phyloP scores from a whole-genome alignment of 2,888 invertebrate genomes.

The Microctonus brassicae region DNA sequence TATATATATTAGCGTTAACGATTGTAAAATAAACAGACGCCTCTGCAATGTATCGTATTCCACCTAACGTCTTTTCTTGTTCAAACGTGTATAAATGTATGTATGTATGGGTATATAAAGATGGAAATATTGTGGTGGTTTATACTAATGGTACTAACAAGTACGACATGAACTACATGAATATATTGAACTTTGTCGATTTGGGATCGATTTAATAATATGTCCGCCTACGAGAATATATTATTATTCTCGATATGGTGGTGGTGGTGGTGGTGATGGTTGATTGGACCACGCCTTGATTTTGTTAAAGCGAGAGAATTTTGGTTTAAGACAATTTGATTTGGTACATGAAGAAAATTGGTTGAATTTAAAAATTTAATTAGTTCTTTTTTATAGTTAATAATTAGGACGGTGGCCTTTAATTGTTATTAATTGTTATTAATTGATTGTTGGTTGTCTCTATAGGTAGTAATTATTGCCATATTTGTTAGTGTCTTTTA shows the following conservation, averaged over 20 bases:
- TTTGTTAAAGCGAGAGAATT: background rate
- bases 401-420: too few species aligned
- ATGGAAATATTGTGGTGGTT: background rate
- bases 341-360: background rate
- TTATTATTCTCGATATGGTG: slow-evolving; percentile 12
- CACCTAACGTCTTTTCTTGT: slow-evolving; percentile 19
- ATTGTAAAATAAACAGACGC: slow-evolving; percentile 30
- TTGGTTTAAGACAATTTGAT: background rate
- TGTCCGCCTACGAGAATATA: slow-evolving; percentile 1
- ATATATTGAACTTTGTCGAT: slow-evolving; percentile 1
- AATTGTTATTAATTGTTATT: too few species aligned
- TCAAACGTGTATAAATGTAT: background rate
- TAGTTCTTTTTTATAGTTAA: too few species aligned
- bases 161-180: slow-evolving; percentile 36
- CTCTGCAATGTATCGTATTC: slow-evolving; percentile 32
- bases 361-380: too few species aligned
- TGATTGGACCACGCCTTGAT: slow-evolving; percentile 5
- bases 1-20: too few species aligned
- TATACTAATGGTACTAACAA: slow-evolving; percentile 50
- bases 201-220: slow-evolving; percentile 16
- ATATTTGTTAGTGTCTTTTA: too few species aligned
- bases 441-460: too few species aligned
- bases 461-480: too few species aligned
- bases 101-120: background rate
- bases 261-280: background rate